These are phyloP conservation scores for Oxyura jamaicensis DNA, from an alignment of 2,113 vertebrate species.

Conservation along the genomic window DNA sequence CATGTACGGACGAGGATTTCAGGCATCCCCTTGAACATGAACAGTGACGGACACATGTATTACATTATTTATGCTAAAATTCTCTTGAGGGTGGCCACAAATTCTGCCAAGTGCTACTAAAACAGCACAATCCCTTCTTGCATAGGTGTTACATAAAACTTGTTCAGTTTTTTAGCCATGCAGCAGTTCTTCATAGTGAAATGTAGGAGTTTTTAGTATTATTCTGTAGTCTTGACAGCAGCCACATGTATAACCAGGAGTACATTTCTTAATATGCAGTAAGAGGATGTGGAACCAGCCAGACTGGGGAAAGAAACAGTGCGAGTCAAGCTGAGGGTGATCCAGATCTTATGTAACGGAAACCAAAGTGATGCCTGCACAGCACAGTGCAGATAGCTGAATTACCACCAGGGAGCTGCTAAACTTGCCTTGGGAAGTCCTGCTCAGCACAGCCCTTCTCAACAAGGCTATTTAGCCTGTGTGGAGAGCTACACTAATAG, in stretches of 20 bases:
- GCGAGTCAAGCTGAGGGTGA: background rate
- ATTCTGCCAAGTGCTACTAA: background rate
- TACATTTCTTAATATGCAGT: background rate
- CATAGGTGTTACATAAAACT: background rate
- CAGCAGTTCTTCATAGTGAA: background rate
- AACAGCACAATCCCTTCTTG: background rate
- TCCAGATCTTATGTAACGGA: background rate
- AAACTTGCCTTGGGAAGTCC: background rate
- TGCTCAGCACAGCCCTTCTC: background rate
- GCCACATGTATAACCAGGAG: background rate
- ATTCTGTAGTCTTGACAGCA: background rate
- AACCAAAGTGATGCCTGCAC: background rate
- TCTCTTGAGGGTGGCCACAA: background rate
- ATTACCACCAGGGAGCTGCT: constrained; percentile 12
- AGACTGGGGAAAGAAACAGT: background rate
- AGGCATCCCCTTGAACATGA: background rate
- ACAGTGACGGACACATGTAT: background rate
- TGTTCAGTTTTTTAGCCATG: background rate
- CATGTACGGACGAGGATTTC: no score
- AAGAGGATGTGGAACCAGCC: background rate
- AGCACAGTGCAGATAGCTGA: background rate
- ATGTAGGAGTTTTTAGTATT: background rate
- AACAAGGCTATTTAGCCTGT: background rate
- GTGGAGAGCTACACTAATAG: constrained; percentile 5
- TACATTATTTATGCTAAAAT: background rate